A percentile compares a stretch with the other conserved stretches of the same genome.
These are phyloP conservation scores for Drosophila meridionalis DNA, from an alignment of 2,888 invertebrate species.

Conservation along the genomic window DNA sequence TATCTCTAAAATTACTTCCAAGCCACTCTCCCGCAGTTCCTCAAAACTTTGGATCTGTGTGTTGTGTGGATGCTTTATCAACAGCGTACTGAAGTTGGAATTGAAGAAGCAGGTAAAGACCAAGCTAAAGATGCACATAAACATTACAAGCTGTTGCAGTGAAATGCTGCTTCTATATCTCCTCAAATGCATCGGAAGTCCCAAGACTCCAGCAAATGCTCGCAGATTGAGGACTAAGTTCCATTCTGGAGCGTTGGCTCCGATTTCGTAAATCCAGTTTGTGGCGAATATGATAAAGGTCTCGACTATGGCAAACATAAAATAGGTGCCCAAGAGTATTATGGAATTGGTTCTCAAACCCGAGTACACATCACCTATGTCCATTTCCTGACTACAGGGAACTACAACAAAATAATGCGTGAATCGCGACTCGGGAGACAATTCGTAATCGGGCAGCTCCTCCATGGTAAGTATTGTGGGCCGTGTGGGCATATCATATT, in stretches of 20 bases:
- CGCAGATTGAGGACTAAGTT: conserved; percentile 23
- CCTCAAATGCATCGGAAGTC: conserved; percentile 23
- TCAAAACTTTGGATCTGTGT: conserved; percentile 25
- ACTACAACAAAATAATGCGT: conserved; percentile 25
- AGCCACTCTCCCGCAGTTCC: conserved; percentile 18
- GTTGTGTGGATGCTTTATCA: conserved; percentile 21
- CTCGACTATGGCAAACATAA: conserved; percentile 23
- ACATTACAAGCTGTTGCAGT: conserved; percentile 29
- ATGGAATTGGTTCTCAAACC: conserved; percentile 2
- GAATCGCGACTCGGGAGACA: neutral
- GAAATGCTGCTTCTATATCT: conserved; percentile 7
- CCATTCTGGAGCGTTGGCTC: neutral
- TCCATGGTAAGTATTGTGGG: neutral
- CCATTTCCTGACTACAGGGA: conserved; percentile 31
- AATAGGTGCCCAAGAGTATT: conserved; percentile 30
- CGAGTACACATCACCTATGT: conserved; percentile 17
- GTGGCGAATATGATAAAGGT: neutral
- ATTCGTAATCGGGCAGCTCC: neutral
- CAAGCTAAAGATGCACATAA: conserved; percentile 34
- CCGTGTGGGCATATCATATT: conserved; percentile 19
- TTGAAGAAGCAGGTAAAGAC: conserved; percentile 35
- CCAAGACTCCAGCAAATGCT: conserved; percentile 30
- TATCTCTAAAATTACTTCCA: conserved; percentile 8
- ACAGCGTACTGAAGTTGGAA: conserved; percentile 38
- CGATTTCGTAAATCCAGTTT: conserved; percentile 2